phyloP scores from a whole-genome alignment of 2,113 vertebrate genomes.

The Rhynchopsitta pachyrhyncha region DNA sequence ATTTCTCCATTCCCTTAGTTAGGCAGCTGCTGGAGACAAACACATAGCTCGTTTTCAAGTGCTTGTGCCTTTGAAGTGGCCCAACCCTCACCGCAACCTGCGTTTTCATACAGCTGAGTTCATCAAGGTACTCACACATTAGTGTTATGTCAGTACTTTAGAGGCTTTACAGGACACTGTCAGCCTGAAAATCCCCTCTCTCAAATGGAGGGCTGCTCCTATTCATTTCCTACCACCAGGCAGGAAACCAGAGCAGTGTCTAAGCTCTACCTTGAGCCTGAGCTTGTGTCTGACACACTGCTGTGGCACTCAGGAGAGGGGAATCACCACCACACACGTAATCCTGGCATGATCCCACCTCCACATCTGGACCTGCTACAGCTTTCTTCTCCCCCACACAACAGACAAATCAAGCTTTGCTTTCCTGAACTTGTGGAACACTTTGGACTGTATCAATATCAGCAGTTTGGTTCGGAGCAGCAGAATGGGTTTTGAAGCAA shows the following conservation, averaged over 20 bases:
- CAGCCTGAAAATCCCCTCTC: background rate
- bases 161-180: no score
- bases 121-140: background rate
- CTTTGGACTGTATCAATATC: rapidly evolving
- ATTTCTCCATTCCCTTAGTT: conserved; percentile 24
- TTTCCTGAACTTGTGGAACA: background rate
- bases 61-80: conserved; percentile 10
- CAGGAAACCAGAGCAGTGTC: background rate
- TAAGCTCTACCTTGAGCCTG: background rate
- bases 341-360: rapidly evolving
- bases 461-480: background rate
- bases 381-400: background rate
- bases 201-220: background rate
- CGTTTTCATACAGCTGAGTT: background rate
- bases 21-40: conserved; percentile 32
- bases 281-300: rapidly evolving
- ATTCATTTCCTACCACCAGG: rapidly evolving
- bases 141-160: background rate
- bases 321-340: rapidly evolving
- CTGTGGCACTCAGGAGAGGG: rapidly evolving
- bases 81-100: background rate
- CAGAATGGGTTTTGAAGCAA: background rate
- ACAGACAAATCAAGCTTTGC: background rate
- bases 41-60: conserved; percentile 14
- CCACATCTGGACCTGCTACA: background rate